These are phyloP conservation scores for Cephalopholis sonnerati DNA, from an alignment of 2,113 vertebrate species.

Conservation along the genomic window DNA sequence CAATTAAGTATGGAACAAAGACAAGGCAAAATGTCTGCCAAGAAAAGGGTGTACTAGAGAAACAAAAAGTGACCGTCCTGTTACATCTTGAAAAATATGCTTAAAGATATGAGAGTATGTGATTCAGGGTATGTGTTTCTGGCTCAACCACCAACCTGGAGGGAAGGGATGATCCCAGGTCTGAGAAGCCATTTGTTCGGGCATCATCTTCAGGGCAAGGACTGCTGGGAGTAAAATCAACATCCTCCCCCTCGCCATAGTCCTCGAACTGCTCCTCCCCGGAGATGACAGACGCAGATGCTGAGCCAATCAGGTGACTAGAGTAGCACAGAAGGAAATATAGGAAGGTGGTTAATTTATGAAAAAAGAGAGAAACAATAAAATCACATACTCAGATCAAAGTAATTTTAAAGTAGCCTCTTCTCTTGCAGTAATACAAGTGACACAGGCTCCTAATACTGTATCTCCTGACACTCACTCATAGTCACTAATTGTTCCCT, in stretches of 20 bases:
- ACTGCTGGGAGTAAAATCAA: conserved; percentile 93
- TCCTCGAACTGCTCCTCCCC: conserved; percentile 98
- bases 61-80: background rate
- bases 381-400: background rate
- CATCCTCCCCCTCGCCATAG: conserved; percentile 95
- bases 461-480: no score
- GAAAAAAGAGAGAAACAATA: background rate
- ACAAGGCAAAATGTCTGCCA: background rate
- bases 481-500: background rate
- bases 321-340: conserved; percentile 25
- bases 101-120: background rate
- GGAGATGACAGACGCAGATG: conserved; percentile 87
- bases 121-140: background rate
- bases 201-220: conserved; percentile 93
- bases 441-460: no score
- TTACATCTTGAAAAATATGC: background rate
- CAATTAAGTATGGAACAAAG: background rate
- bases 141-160: conserved; percentile 88
- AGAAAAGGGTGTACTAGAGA: background rate
- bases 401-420: background rate
- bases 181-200: conserved; percentile 91
- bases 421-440: background rate
- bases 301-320: conserved; percentile 85
- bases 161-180: conserved; percentile 94
- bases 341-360: background rate